These are phyloP conservation scores for Steinernema feltiae DNA, from an alignment of 1,140 invertebrate species.

Conservation along the genomic window DNA sequence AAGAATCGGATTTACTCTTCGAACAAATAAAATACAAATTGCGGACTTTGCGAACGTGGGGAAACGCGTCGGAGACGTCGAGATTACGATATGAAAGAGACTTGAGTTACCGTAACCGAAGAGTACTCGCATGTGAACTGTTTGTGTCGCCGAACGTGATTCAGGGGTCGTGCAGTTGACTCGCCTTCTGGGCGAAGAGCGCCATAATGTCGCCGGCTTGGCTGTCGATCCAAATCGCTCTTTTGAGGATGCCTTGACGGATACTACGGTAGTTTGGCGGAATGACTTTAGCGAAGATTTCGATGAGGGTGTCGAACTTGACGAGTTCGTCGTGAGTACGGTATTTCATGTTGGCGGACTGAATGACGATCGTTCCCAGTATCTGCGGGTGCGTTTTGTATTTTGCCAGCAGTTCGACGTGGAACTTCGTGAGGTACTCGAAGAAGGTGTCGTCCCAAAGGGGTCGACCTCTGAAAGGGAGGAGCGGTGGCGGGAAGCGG, in stretches of 20 bases:
- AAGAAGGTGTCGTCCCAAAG: constrained; percentile 8
- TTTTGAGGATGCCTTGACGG: background rate
- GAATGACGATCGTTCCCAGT: background rate
- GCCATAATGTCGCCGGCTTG: background rate
- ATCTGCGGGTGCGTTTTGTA: background rate
- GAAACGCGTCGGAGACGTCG: too few species aligned
- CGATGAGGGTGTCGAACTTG: background rate
- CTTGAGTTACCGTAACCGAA: too few species aligned
- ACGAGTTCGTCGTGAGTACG: background rate
- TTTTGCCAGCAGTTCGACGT: background rate
- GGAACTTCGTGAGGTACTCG: background rate
- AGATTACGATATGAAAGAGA: too few species aligned
- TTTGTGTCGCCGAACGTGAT: background rate
- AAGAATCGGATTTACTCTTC: too few species aligned
- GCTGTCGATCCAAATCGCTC: background rate
- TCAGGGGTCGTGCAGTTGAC: background rate
- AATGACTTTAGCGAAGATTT: background rate
- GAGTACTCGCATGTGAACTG: too few species aligned
- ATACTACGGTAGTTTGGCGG: background rate
- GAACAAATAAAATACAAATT: too few species aligned
- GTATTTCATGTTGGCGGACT: constrained; percentile 7
- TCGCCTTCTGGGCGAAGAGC: background rate
- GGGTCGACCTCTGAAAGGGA: background rate
- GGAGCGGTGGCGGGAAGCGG: background rate
- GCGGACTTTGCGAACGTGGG: too few species aligned